Percentiles rank a stretch among this genome's conserved stretches.
phyloP scores from a whole-genome alignment of 1,140 invertebrate genomes.

The Oncopodura yosiiana region DNA sequence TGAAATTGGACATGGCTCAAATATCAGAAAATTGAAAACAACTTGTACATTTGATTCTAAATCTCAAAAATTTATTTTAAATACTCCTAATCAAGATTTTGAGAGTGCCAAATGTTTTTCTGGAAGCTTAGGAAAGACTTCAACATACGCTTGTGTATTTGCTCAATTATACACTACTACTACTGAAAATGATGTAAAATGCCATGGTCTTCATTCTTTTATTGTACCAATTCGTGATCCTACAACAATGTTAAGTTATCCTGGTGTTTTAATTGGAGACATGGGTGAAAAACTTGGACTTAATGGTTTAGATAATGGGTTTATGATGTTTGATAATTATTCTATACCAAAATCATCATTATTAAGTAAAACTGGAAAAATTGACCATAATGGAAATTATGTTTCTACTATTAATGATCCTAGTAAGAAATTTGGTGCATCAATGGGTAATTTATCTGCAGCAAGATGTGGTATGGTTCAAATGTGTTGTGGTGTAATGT shows the following conservation, averaged over 20 bases:
- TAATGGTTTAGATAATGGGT: constrained; percentile 76
- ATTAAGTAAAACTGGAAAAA: constrained; percentile 77
- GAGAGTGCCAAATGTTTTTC: constrained; percentile 81
- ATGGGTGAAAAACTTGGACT: constrained; percentile 72
- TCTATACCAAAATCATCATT: constrained; percentile 67
- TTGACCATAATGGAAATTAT: constrained; percentile 73
- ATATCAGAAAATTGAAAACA: constrained; percentile 70
- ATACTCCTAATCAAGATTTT: constrained; percentile 72
- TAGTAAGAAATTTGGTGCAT: constrained; percentile 62
- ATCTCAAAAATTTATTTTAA: constrained; percentile 65
- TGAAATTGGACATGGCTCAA: constrained; percentile 78
- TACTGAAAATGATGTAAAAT: constrained; percentile 58
- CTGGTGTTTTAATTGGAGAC: constrained; percentile 67
- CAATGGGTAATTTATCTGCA: constrained; percentile 72
- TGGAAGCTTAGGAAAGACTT: constrained; percentile 60
- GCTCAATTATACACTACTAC: constrained; percentile 73
- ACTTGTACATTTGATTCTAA: constrained; percentile 65
- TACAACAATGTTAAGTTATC: constrained; percentile 54
- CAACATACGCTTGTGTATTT: constrained; percentile 77
- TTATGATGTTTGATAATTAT: constrained; percentile 77
- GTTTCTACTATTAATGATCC: constrained; percentile 63
- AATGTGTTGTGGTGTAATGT: constrained; percentile 44
- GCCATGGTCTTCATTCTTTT: constrained; percentile 70
- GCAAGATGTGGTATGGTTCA: constrained; percentile 40
- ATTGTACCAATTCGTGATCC: constrained; percentile 66